phyloP scores from a whole-genome alignment of 2,888 invertebrate genomes.

The Drosophila recens region DNA sequence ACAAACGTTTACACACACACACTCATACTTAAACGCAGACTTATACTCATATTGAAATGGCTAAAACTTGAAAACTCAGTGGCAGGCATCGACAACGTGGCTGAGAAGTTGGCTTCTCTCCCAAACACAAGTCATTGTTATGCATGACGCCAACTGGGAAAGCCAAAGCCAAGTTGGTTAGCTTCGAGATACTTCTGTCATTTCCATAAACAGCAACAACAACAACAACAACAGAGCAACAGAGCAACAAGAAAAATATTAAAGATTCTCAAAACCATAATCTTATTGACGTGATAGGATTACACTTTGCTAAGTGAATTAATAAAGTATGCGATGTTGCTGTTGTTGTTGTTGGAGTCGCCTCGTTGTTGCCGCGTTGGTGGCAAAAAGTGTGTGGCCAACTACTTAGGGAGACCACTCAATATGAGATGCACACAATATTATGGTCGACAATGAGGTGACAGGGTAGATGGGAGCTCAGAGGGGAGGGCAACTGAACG shows the following conservation, averaged over 20 bases:
- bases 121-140: conserved; percentile 73
- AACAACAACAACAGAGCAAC: conserved; percentile 26
- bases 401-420: conserved; percentile 78
- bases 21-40: conserved; percentile 33
- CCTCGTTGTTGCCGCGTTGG: conserved; percentile 13
- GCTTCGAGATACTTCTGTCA: conserved; percentile 47
- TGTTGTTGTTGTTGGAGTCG: conserved; percentile 15
- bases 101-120: conserved; percentile 28
- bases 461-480: conserved; percentile 3
- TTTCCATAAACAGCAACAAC: conserved; percentile 73
- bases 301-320: conserved; percentile 82
- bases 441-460: conserved; percentile 66
- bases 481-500: conserved; percentile 39
- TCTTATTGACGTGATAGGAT: conserved; percentile 82
- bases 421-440: conserved; percentile 76
- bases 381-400: conserved; percentile 62
- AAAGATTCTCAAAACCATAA: conserved; percentile 82
- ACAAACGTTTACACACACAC: conserved; percentile 58
- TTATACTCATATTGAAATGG: conserved; percentile 59
- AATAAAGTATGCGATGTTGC: conserved; percentile 73
- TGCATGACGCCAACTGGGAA: conserved; percentile 72
- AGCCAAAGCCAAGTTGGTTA: conserved; percentile 52
- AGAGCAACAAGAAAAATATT: conserved; percentile 69
- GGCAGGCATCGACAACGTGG: conserved; percentile 32
- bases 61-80: conserved; percentile 47